These are phyloP conservation scores for Phasia obesa DNA, from an alignment of 2,888 invertebrate species.

Conservation along the genomic window DNA sequence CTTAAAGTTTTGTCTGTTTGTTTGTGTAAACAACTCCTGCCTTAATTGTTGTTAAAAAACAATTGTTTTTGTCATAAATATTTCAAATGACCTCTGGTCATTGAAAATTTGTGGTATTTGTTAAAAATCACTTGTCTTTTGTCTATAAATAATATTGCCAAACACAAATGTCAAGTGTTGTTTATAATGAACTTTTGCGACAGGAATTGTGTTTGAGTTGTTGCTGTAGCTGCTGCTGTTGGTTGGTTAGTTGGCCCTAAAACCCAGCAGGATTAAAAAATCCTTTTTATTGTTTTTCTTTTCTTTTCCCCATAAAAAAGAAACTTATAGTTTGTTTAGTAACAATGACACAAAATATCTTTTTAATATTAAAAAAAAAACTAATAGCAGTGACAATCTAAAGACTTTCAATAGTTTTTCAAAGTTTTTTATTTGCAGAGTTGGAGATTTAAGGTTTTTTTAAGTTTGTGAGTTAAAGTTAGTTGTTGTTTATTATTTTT, in stretches of 20 bases:
- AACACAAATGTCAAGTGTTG: conserved; percentile 69
- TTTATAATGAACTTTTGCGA: conserved; percentile 61
- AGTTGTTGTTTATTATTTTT: conserved; percentile 54
- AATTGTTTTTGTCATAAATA: conserved; percentile 68
- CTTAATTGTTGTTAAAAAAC: conserved; percentile 31
- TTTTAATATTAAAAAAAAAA: conserved; percentile 1
- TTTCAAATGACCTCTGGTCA: conserved; percentile 69
- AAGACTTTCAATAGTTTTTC: conserved; percentile 59
- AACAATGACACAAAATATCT: conserved; percentile 56
- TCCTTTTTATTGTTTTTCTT: conserved; percentile 38
- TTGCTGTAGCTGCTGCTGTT: conserved; percentile 5
- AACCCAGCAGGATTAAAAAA: conserved; percentile 63
- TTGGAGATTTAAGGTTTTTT: neutral
- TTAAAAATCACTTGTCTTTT: conserved; percentile 69
- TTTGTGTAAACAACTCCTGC: conserved; percentile 40
- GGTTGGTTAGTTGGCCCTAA: conserved; percentile 21
- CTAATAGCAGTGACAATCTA: neutral
- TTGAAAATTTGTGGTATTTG: conserved; percentile 69
- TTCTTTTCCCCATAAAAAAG: neutral
- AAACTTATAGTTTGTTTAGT: conserved; percentile 67
- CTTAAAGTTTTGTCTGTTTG: conserved; percentile 40
- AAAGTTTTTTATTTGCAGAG: neutral
- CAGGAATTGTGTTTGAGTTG: conserved; percentile 46
- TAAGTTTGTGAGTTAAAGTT: neutral
- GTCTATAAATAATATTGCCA: conserved; percentile 67